Base-by-base conservation (phyloP, 2,113 vertebrate species). In the Pituophis catenifer region DNA sequence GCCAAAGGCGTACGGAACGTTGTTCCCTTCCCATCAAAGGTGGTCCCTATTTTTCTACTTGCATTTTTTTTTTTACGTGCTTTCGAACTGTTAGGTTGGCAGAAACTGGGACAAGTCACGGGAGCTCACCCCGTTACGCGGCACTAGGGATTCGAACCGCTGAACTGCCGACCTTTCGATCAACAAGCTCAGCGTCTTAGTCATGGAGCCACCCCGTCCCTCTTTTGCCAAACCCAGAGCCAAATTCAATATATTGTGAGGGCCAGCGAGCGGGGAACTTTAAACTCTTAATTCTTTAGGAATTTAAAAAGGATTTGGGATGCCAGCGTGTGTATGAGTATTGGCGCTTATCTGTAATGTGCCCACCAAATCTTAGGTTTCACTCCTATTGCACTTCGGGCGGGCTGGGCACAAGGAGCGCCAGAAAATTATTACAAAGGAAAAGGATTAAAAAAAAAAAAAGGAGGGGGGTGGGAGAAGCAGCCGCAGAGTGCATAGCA, bases 391-490 rank as follows among this genome's bases (percentile, higher is more conserved):
- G 3, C 6, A 3, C 70, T 38, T 0, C 70, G 3, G 5, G 15
- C 0, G 13, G n/a, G 70, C n/a, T 8, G 2, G 33, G 33, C 33
- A 1, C 1, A 38, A 38, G 70, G 17, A 38, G 70, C 8, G 8
- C n/a, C 33, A 38, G 17, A 38, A 38, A 38, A 81, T 33, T 38
- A 81, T 81, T 21, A 81, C 33, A 38, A 81, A 21, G 33, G 70
- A 1, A 38, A 8, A 81, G 33, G 33, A 9, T 81, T 81, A 8
- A 33, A 33, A 38, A 75, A 33, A 75, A 33, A 75, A 15, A 62
- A 1, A 3, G 0, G 9, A 4, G 13, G 6, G n/a, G 5, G n/a
- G n/a, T 1, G 15, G 2, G 8, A 10, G 21, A 33, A 75, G 29
- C 19, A n/a, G 6, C 11, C 50, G 52, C 90, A 8, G 8, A 1